Base-by-base conservation (phyloP, 2,797 vertebrate species). In the Nasua narica region DNA sequence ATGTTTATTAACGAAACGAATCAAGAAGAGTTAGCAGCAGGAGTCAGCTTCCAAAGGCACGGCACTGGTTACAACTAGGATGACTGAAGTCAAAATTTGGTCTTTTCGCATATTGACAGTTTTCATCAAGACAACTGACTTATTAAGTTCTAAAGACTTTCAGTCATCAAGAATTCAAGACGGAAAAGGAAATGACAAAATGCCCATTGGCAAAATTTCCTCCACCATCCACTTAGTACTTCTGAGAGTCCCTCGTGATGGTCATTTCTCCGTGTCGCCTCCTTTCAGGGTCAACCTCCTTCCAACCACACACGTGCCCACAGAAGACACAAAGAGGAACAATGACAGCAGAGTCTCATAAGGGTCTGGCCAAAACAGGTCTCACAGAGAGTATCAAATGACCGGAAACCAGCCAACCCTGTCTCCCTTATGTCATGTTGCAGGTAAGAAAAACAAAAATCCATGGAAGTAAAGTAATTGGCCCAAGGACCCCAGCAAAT, bases 101-200 rank as follows among this genome's bases (percentile, higher is more conserved):
- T 70, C 32, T 89, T 94, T 70, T 79, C 23, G 7, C 90, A 54
- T 72, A 56, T 62, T n/a, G n/a, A 85, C n/a, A 52, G 72, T 96
- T 90, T 69, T 65, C 37, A 83, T 90, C 48, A 87, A 50, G 40
- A 40, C 14, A 54, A 52, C 74, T 76, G 11, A 87, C 56, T 87
- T 40, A 43, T 43, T 52, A 52, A 25, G 29, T 94, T 82, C 50
- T 65, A 90, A 89, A 87, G 48, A 78, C 50, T 74, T 15, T 2
- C 3, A 27, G 52, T 8, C 74, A 18, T 72, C 15, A 86, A 65
- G 46, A 89, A 92, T 43, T 62, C 46, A 91, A 32, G 11, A 46
- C 52, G 14, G 50, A 56, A 96, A 95, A 93, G 58, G 48, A 90
- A 93, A 85, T 23, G 10, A 72, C 35, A 60, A 58, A 91, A 88